Conservation (phyloP, 2,113 vertebrate genomes). For the Xiphias gladius region DNA sequence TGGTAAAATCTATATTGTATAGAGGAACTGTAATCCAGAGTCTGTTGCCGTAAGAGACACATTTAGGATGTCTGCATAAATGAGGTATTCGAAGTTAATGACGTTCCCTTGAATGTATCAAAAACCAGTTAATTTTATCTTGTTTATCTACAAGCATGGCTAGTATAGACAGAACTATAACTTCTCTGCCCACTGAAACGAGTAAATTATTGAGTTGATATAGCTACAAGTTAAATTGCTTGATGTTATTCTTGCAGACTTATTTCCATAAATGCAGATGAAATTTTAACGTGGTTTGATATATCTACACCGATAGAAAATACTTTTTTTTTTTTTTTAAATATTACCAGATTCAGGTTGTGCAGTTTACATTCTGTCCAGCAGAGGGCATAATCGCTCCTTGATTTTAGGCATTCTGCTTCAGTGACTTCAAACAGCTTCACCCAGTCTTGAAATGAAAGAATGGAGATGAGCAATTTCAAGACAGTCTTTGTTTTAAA, state of each 20-base stretch:
- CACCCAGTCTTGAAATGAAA: neutral
- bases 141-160: neutral
- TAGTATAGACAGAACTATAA: too few relatives aligned
- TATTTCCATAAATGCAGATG: neutral
- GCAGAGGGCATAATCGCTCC: conserved; percentile 48
- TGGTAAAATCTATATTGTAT: neutral
- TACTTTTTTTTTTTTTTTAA: neutral
- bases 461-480: neutral
- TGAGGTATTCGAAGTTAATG: neutral
- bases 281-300: neutral
- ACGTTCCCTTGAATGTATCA: neutral
- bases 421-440: neutral
- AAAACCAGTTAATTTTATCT: neutral
- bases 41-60: neutral
- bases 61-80: neutral
- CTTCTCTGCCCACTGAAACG: neutral
- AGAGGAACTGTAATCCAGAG: neutral
- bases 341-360: neutral
- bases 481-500: neutral
- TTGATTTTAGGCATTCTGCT: neutral
- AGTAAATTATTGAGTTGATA: too few relatives aligned
- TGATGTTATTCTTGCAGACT: neutral
- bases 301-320: neutral
- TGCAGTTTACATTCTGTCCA: conserved; percentile 36
- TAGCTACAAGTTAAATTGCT: too few relatives aligned